Evolutionary conservation across 2,113 vertebrate species (phyloP).

Genomic region (Empidonax traillii): DNA sequence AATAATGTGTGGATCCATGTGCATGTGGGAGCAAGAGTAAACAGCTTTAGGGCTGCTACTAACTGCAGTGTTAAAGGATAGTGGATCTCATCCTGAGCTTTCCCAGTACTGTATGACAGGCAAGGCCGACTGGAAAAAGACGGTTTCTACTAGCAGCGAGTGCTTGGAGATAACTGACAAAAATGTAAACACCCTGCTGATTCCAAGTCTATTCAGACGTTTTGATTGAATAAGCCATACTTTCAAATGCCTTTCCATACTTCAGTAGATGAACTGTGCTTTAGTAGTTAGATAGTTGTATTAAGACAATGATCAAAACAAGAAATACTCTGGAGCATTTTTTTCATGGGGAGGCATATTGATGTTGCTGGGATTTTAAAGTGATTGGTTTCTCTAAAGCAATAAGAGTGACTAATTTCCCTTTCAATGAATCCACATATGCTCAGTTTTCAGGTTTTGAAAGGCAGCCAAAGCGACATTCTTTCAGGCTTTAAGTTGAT

Average conservation of each 20-base stretch:
- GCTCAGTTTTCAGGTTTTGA: slow-evolving; percentile 66
- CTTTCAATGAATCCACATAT: slow-evolving; percentile 56
- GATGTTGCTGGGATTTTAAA: slow-evolving; percentile 55
- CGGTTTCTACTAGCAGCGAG: accelerated
- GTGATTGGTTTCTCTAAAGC: slow-evolving; percentile 48
- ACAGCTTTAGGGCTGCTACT: not conserved
- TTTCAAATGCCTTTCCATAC: not conserved
- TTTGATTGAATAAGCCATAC: not conserved
- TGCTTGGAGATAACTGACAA: not conserved
- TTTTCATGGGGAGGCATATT: not conserved
- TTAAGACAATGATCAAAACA: slow-evolving; percentile 27
- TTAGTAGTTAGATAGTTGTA: not conserved
- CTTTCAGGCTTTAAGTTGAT: slow-evolving; percentile 60
- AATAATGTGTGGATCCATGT: not conserved
- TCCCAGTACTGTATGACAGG: not conserved
- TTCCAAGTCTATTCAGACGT: not conserved
- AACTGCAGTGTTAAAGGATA: not conserved
- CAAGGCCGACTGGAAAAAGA: not conserved
- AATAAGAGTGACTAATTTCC: slow-evolving; percentile 66
- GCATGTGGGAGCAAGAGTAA: not conserved
- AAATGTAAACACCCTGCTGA: not conserved
- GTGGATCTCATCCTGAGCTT: not conserved
- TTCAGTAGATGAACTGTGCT: not conserved
- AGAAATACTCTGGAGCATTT: slow-evolving; percentile 32
- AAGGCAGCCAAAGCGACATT: slow-evolving; percentile 61